These are phyloP conservation scores for Urocynchramus pylzowi DNA, from an alignment of 2,113 vertebrate genomes.

Conservation along the genomic window DNA sequence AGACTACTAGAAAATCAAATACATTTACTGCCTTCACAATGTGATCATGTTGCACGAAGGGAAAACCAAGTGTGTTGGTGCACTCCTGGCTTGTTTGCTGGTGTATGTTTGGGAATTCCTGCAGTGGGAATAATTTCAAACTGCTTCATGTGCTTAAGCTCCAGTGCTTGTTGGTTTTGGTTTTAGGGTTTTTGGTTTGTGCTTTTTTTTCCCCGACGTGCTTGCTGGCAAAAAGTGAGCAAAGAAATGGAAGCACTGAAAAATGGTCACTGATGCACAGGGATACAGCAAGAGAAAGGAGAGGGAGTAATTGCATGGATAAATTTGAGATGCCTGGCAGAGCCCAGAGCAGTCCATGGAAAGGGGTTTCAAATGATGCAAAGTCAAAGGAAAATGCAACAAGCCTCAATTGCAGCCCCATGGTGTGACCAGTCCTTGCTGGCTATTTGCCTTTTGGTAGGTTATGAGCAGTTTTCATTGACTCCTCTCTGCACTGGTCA, in stretches of 20 bases:
- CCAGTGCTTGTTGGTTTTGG: too few relatives aligned
- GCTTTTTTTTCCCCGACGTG: accelerated
- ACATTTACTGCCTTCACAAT: neutral
- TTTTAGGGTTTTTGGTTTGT: neutral
- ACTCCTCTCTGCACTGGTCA: neutral
- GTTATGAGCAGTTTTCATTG: neutral
- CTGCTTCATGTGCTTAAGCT: neutral
- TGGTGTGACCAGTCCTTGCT: neutral
- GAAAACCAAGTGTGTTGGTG: neutral
- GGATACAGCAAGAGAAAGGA: neutral
- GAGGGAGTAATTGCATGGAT: neutral
- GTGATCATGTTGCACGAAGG: accelerated
- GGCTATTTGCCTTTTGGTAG: neutral
- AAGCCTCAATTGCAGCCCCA: neutral
- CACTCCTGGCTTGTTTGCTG: neutral
- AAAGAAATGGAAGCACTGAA: neutral
- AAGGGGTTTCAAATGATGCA: neutral
- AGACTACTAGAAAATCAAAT: neutral
- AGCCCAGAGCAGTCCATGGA: neutral
- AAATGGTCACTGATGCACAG: neutral
- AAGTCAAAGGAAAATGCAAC: neutral
- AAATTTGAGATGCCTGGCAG: neutral
- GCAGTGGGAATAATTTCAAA: neutral
- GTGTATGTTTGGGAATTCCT: neutral
- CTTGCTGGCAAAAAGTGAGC: neutral